Percentiles rank a stretch among this genome's conserved stretches.
Conservation (phyloP, 2,113 vertebrate genomes). For the Actinemys pallida region DNA sequence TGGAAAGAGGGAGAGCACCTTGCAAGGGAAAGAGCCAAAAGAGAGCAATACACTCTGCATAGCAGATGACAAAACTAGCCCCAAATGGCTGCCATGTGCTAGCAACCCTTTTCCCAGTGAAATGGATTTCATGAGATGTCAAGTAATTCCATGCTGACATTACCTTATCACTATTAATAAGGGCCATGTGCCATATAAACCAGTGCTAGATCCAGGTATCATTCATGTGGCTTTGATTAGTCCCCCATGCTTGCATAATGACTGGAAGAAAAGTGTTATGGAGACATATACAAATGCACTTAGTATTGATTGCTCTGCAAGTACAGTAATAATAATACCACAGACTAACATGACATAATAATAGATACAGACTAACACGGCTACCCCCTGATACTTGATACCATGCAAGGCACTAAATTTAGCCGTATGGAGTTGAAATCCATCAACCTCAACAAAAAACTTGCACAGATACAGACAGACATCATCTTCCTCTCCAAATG, state of each 20-base stretch:
- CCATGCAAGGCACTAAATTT: too few species aligned
- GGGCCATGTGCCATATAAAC: slow-evolving; percentile 54
- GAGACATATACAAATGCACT: accelerated
- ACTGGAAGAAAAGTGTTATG: neutral
- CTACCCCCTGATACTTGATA: too few species aligned
- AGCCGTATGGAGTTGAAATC: too few species aligned
- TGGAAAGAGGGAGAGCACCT: slow-evolving; percentile 21
- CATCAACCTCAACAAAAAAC: too few species aligned
- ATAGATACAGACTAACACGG: too few species aligned
- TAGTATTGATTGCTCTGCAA: neutral
- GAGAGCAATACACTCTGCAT: neutral
- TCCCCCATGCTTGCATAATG: neutral
- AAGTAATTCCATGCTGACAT: slow-evolving; percentile 66
- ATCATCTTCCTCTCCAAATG: too few species aligned
- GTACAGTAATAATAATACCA: neutral
- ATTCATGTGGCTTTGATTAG: slow-evolving; percentile 34
- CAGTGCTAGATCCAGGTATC: slow-evolving; percentile 25
- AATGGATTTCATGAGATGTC: slow-evolving; percentile 61
- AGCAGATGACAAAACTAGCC: slow-evolving; percentile 44
- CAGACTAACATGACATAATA: too few species aligned
- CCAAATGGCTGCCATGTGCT: slow-evolving; percentile 63
- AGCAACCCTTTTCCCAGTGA: slow-evolving; percentile 31
- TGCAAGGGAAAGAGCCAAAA: slow-evolving; percentile 31
- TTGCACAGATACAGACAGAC: too few species aligned
- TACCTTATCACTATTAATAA: slow-evolving; percentile 57